phyloP scores from a whole-genome alignment of 2,113 vertebrate species.

The Fulmarus glacialis region DNA sequence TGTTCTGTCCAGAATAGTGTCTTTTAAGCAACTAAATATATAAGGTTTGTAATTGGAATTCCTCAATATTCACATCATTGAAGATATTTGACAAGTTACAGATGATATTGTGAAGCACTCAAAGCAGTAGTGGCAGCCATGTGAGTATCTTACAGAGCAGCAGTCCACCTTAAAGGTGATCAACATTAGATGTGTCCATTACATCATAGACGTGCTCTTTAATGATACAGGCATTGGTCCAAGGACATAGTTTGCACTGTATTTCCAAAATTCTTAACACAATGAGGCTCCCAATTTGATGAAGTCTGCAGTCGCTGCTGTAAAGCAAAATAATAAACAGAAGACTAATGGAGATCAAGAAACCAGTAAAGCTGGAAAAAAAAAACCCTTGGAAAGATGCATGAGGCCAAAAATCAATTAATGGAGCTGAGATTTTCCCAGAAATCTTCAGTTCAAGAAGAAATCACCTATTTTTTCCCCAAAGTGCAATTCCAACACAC shows the following conservation, averaged over 20 bases:
- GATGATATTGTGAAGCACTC: neutral
- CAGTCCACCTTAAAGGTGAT: neutral
- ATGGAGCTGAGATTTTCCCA: neutral
- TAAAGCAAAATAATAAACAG: neutral
- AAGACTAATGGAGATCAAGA: neutral
- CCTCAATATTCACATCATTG: neutral
- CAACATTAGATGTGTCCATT: neutral
- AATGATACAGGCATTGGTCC: fast-evolving
- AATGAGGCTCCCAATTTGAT: neutral
- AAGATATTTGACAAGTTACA: neutral
- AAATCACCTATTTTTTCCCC: neutral
- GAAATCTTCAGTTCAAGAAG: neutral
- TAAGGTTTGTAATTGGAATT: neutral
- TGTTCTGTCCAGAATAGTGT: neutral
- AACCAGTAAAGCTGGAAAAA: fast-evolving
- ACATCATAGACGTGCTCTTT: neutral
- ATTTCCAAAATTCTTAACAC: neutral
- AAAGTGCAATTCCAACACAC: neutral
- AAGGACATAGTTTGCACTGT: neutral
- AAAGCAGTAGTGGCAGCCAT: neutral
- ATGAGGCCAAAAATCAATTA: neutral
- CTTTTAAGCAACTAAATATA: neutral
- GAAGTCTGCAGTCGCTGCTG: neutral
- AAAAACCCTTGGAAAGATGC: neutral
- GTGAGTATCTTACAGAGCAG: neutral